phyloP scores from a whole-genome alignment of 2,113 vertebrate genomes.

The Cyprinodon brontotheroides region DNA sequence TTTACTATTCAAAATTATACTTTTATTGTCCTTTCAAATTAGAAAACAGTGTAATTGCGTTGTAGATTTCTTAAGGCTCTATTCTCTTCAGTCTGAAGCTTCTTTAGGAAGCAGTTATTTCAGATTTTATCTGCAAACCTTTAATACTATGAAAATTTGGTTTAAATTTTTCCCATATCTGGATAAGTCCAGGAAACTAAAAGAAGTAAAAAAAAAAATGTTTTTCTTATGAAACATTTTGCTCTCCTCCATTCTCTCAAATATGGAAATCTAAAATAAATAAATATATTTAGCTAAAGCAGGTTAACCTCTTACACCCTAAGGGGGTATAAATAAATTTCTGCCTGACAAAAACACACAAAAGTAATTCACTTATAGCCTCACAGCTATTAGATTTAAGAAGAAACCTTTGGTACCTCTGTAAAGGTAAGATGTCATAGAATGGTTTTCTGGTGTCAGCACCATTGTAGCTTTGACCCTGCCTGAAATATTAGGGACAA shows the following conservation, averaged over 20 bases:
- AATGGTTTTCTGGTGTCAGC: too few relatives aligned
- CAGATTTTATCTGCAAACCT: neutral
- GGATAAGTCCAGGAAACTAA: neutral
- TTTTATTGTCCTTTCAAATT: neutral
- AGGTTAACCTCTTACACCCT: too few relatives aligned
- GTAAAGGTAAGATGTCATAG: too few relatives aligned
- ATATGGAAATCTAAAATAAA: too few relatives aligned
- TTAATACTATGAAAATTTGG: neutral
- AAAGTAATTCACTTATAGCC: too few relatives aligned
- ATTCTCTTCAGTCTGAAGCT: neutral
- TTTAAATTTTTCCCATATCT: neutral
- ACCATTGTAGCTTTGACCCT: too few relatives aligned
- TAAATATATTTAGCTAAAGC: too few relatives aligned
- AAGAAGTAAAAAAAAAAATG: neutral
- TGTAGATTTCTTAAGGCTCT: neutral
- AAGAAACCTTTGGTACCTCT: too few relatives aligned
- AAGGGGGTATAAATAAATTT: too few relatives aligned
- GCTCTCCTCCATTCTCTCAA: neutral
- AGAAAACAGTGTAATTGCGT: neutral
- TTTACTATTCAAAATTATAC: neutral
- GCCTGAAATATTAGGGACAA: too few relatives aligned
- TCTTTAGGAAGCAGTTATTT: neutral
- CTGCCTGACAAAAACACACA: too few relatives aligned
- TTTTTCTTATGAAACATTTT: neutral
- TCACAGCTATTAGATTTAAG: too few relatives aligned